Base-by-base conservation (phyloP, 2,888 invertebrate species). In the Phytoseiulus persimilis region DNA sequence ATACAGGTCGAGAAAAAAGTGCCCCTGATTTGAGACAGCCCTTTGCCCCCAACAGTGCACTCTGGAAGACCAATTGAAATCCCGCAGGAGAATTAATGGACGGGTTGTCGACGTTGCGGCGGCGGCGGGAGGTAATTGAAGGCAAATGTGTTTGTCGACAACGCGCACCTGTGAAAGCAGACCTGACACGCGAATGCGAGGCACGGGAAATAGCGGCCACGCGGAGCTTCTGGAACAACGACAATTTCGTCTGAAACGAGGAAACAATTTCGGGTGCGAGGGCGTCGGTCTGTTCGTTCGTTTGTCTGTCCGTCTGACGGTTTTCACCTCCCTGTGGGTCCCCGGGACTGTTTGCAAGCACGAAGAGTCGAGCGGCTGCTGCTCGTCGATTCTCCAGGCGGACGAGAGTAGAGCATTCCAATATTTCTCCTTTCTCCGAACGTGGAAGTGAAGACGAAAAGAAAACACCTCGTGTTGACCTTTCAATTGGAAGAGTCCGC, bases 81-180 rank as follows among this genome's bases (percentile, higher is more conserved):
- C 65, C 65, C 5, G 65, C 65, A 65, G 65, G 65, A 65, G 65
- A 65, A 65, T 65, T 65, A 65, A 65, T 65, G 65, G 65, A 65
- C 5, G 65, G 65, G 65, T 65, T 28, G 65, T 65, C 65, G 65
- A 65, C 65, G 28, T 18, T 65, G 65, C 65, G 65, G 65, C 65
- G 65, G 65, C 65, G 23, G 39, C 39, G 5, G 39, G 65, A 65
- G 65, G 65, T 65, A 65, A 65, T 65, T 65, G 65, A 65, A 65
- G 65, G 65, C 65, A 65, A 65, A 65, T 65, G 65, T 65, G 65
- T 65, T 65, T 65, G 65, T 65, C 65, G 65, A 65, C 65, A 65
- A 65, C 65, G 65, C 23, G 65, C 65, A 65, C 65, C 46, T 46
- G 46, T 6, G 9, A 14, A 46, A 46, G 46, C 46, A 46, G 14